Evolutionary conservation across 53 echinoderm and acorn worm species (phyloP), one percentile per base, ranked within the genome.

Genomic region (Paelopatides confundens): DNA sequence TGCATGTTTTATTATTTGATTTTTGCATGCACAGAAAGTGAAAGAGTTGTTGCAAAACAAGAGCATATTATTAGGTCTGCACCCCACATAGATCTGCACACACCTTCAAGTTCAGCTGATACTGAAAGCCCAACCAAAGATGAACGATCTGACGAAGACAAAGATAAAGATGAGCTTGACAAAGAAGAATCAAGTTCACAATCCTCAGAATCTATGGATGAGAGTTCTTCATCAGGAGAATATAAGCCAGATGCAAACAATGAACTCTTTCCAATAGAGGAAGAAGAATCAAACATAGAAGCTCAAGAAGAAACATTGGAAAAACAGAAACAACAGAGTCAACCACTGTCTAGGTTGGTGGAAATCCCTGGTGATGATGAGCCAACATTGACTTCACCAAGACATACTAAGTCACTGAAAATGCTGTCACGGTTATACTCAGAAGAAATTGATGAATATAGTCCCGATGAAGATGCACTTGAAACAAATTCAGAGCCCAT

Each of bases 161-260:
- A 28, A 49, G 63, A 86, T 18, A 27, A 40, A 26, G 65, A 18
- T 11, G 77, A 46, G 36, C 64, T 39, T 33, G 39, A 77, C 27
- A 85, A 63, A 2, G 69, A 67, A 65, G 35, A 37, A 17, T 46
- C 36, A 47, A 34, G 35, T 38, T 23, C 30, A 26, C 40, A 36
- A 77, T 65, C 78, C 48, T 77, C 85, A 40, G 76, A 68, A 21
- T 52, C 28, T 17, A 28, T 69, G 5, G 39, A 65, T 46, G 58
- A 87, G 46, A 69, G 82, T 35, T 70, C 79, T 29, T 79, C 79
- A 51, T 50, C 79, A 31, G 79, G 79, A 52, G 79, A 79, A 32
- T 54, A 79, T 54, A 53, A 52, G 13, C 68, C 68, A 32, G 79
- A 30, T 10, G 33, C 49, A 32, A 51, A 21, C 11, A 24, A 50